Evolutionary conservation across 2,888 invertebrate species (phyloP).

Genomic region (Hydrotaea diabolus): DNA sequence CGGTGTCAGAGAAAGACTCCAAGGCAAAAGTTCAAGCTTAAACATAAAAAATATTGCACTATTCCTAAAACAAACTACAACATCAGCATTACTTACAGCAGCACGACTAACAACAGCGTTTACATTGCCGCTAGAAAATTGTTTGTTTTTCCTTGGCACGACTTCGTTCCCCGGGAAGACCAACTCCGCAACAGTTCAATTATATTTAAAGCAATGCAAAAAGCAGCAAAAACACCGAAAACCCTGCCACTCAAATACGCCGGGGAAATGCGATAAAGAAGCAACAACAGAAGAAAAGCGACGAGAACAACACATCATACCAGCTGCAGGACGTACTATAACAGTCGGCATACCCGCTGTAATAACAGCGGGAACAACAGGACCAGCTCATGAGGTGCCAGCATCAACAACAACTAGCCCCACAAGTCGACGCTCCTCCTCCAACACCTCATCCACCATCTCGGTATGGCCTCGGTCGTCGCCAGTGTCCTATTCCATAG

Average conservation of each 20-base stretch:
- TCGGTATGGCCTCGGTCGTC: background rate
- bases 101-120: background rate
- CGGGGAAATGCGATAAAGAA: background rate
- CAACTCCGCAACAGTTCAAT: slow-evolving; percentile 6
- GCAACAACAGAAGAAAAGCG: background rate
- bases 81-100: background rate
- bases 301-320: background rate
- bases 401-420: background rate
- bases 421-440: background rate
- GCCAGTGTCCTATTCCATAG: background rate
- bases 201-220: background rate
- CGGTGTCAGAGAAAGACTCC: background rate
- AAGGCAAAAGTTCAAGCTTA: background rate
- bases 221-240: background rate
- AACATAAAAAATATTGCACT: background rate
- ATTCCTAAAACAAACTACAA: background rate
- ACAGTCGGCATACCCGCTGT: background rate
- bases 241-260: background rate
- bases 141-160: background rate
- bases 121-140: background rate
- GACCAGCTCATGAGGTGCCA: background rate
- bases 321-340: background rate
- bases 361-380: background rate
- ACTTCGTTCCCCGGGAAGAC: background rate
- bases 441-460: background rate